Base-by-base conservation (phyloP, 2,888 invertebrate species). In the Unio delphinus region DNA sequence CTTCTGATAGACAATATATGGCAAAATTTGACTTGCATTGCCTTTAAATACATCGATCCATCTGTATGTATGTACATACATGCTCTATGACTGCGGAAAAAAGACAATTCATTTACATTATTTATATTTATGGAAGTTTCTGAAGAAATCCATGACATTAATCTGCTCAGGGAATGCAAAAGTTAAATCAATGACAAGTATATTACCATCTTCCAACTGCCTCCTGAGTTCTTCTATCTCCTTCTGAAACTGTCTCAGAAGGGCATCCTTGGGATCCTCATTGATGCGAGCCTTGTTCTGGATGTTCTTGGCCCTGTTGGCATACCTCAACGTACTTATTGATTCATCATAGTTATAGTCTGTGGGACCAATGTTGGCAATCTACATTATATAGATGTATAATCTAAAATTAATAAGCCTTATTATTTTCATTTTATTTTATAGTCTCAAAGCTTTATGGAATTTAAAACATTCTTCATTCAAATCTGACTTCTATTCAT, bases 311-410 rank as follows among this genome's bases (percentile, higher is more conserved):
- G 99, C 98, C 67, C 99, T 93, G 91, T 96, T 97, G 1, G 99
- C 99, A 91, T 99, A 99, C 0, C 99, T 93, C 70, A 99, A 92
- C 0, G 99, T 98, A 86, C 97, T 98, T 78, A 99, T 95, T 0
- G 98, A 97, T 90, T 99, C 99, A 87, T 99, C 98, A 88, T 96
- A 98, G 91, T 99, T 99, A 74, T 94, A 92, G 86, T 96, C 96
- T 0, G 98, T 96, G 6, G 99, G 99, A n/a, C 98, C 98, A 59
- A 98, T 93, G 83, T 98, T 98, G 5, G 99, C 98, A 87, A 97
- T 96, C 96, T 96, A 88, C 18, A 87, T 78, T 67, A 20, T 58
- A 45, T n/a, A 61, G 34, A 54, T 45, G 8, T 45, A 45, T 45
- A 45, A 45, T 45, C 45, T 45, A 45, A 45, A 11, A 45, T 45